Conservation (phyloP, 2,113 vertebrate species). For the Hystrix brachyura region DNA sequence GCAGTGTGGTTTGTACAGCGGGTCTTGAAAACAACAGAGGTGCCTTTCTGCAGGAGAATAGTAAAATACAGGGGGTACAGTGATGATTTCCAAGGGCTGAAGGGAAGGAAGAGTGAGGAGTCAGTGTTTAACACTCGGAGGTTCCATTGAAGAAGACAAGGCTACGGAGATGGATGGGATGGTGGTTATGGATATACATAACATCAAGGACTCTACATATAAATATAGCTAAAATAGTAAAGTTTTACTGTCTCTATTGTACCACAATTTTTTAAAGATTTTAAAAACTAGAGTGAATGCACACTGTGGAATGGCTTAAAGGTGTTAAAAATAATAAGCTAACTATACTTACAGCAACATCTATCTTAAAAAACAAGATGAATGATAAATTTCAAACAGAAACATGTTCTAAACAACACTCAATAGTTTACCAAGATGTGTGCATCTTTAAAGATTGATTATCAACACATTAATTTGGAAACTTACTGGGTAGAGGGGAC, state of each 20-base stretch:
- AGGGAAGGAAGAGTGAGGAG: not conserved
- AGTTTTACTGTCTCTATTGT: not conserved
- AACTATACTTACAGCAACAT: not conserved
- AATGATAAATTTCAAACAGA: conserved; percentile 54
- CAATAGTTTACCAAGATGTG: not conserved
- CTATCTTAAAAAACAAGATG: conserved; percentile 6
- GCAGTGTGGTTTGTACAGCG: not conserved
- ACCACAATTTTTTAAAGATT: not conserved
- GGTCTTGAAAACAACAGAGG: not conserved
- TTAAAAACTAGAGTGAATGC: not conserved
- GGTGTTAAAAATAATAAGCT: conserved; percentile 48
- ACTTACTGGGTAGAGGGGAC: not conserved
- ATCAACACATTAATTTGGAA: conserved; percentile 39
- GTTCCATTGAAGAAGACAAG: not conserved
- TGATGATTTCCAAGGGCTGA: not conserved
- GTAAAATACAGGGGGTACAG: not conserved
- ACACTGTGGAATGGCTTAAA: not conserved
- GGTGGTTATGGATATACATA: not conserved
- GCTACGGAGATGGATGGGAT: not conserved
- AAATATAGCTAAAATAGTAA: not conserved
- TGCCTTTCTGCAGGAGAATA: not conserved
- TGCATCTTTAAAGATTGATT: conserved; percentile 51
- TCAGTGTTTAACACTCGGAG: not conserved
- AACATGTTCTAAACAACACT: conserved; percentile 43
- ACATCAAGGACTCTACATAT: not conserved